A percentile compares a stretch with the other conserved stretches of the same genome.
phyloP scores from a whole-genome alignment of 2,113 vertebrate genomes.

The Cebus imitator region DNA sequence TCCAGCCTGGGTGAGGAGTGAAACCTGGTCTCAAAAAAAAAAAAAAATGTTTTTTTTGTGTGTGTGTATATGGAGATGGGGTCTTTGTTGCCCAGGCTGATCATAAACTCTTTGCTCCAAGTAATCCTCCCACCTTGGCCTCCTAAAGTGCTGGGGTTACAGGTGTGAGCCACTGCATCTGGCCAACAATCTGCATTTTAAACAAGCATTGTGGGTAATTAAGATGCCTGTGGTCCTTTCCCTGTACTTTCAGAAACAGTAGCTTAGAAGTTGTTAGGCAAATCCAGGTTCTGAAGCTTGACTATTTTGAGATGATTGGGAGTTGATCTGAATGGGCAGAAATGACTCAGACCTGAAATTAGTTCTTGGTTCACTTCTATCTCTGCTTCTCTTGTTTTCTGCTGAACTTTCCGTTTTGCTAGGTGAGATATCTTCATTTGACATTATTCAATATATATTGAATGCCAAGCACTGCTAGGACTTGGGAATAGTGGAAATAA shows the following conservation, averaged over 20 bases:
- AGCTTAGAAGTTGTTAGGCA: conserved; percentile 1
- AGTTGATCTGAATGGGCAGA: conserved; percentile 3
- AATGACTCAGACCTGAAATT: not conserved
- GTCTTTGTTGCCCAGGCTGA: too few relatives aligned
- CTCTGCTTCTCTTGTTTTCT: not conserved
- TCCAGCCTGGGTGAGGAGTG: too few relatives aligned
- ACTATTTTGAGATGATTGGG: not conserved
- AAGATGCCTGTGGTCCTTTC: conserved; percentile 9
- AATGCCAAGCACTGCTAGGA: not conserved
- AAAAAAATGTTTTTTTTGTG: too few relatives aligned
- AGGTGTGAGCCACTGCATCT: too few relatives aligned
- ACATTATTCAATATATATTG: not conserved
- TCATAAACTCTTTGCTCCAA: too few relatives aligned
- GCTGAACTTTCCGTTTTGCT: conserved; percentile 7
- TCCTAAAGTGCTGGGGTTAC: too few relatives aligned
- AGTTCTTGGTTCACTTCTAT: conserved; percentile 8
- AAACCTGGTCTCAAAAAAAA: too few relatives aligned
- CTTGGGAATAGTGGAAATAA: not conserved
- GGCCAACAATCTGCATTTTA: not conserved
- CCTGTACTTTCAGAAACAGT: conserved; percentile 27
- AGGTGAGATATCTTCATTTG: conserved; percentile 18
- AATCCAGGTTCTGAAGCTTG: conserved; percentile 13
- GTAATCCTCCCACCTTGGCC: too few relatives aligned
- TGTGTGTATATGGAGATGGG: too few relatives aligned
- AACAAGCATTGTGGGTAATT: not conserved